Conservation (phyloP, 2,113 vertebrate genomes). For the Tapirus terrestris region DNA sequence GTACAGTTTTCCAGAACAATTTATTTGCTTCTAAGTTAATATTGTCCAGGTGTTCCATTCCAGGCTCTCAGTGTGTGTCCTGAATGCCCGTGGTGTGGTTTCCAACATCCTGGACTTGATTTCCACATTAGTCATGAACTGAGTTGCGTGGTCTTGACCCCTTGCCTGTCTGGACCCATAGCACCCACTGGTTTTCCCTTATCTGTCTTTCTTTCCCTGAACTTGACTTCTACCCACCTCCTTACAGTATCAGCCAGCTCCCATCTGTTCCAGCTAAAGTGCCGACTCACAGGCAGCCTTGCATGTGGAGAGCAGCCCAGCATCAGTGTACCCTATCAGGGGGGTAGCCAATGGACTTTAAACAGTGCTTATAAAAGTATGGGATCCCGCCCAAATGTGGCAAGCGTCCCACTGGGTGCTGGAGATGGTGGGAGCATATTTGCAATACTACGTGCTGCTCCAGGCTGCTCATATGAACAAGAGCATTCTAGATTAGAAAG, state of each 20-base stretch:
- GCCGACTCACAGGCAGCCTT: too few species aligned
- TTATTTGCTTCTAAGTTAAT: background rate
- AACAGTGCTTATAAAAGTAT: background rate
- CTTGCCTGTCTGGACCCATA: background rate
- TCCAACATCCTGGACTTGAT: background rate
- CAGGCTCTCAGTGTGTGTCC: background rate
- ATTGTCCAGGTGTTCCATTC: too few species aligned
- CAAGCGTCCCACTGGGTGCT: background rate
- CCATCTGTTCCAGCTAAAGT: fast-evolving
- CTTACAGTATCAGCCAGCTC: background rate
- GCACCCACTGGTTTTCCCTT: background rate
- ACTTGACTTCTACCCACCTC: background rate
- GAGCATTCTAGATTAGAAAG: background rate
- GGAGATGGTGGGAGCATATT: fast-evolving
- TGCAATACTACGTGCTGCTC: too few species aligned
- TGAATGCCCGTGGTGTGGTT: fast-evolving
- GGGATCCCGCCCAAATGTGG: background rate
- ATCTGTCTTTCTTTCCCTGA: background rate
- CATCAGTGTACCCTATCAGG: background rate
- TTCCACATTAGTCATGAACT: background rate
- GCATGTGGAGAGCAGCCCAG: background rate
- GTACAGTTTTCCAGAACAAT: background rate
- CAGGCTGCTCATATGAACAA: too few species aligned
- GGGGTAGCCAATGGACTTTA: background rate
- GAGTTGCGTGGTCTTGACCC: fast-evolving